These are phyloP conservation scores for Variabilichromis moorii DNA, from an alignment of 2,113 vertebrate genomes.

Conservation along the genomic window DNA sequence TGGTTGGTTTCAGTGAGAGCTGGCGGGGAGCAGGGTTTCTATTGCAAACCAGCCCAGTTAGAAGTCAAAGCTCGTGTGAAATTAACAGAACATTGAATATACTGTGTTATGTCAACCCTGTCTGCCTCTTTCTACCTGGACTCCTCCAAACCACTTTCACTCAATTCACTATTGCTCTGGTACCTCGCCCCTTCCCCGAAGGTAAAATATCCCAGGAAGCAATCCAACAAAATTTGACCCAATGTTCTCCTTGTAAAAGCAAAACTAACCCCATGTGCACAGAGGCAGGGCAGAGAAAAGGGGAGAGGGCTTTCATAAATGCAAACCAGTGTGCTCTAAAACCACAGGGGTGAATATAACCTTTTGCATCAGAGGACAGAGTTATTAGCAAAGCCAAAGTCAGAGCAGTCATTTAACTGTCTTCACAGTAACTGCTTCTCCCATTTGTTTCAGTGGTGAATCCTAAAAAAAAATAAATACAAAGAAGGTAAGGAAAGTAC, in stretches of 20 bases:
- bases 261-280: slow-evolving; percentile 12
- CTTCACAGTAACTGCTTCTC: slow-evolving; percentile 50
- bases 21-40: neutral
- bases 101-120: neutral
- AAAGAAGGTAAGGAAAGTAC: slow-evolving; percentile 1
- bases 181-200: neutral
- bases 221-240: slow-evolving; percentile 40
- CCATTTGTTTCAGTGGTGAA: slow-evolving; percentile 41
- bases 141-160: neutral
- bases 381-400: slow-evolving; percentile 60
- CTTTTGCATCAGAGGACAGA: slow-evolving; percentile 54
- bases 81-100: neutral
- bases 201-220: slow-evolving; percentile 37
- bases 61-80: slow-evolving; percentile 2
- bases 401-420: slow-evolving; percentile 54
- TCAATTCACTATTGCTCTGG: slow-evolving; percentile 5
- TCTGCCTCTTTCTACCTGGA: neutral
- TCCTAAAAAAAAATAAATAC: slow-evolving; percentile 46
- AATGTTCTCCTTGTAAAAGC: slow-evolving; percentile 24
- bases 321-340: slow-evolving; percentile 52
- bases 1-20: neutral
- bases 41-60: neutral
- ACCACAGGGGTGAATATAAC: slow-evolving; percentile 60
- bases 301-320: slow-evolving; percentile 45
- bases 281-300: neutral